phyloP scores from a whole-genome alignment of 2,113 vertebrate species.

The Solea solea region DNA sequence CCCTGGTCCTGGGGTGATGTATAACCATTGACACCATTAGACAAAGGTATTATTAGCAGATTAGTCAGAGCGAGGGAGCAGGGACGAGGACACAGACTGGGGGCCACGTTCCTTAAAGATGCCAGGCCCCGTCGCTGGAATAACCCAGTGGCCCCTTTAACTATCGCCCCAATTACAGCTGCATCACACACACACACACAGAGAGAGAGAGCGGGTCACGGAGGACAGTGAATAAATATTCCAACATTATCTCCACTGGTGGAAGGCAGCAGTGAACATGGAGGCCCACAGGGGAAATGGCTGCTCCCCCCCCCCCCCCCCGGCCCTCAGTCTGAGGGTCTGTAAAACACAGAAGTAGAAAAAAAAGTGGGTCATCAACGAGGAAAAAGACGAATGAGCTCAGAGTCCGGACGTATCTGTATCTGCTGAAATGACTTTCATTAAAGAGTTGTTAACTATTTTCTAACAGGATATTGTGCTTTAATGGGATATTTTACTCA shows the following conservation, averaged over 20 bases:
- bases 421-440: too few species aligned
- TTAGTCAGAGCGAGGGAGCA: constrained; percentile 77
- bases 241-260: constrained; percentile 86
- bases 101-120: constrained; percentile 69
- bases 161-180: constrained; percentile 85
- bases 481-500: too few species aligned
- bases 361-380: constrained; percentile 45
- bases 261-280: constrained; percentile 59
- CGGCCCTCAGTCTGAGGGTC: constrained; percentile 83
- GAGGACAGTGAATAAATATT: constrained; percentile 91
- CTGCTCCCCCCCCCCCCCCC: neutral
- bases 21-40: constrained; percentile 85
- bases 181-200: constrained; percentile 46
- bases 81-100: constrained; percentile 31
- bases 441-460: too few species aligned
- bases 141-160: constrained; percentile 77
- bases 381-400: constrained; percentile 1
- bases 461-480: too few species aligned
- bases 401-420: neutral
- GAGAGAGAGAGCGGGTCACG: constrained; percentile 70
- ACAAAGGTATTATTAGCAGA: constrained; percentile 86
- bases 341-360: constrained; percentile 61
- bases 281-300: constrained; percentile 53
- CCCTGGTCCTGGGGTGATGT: constrained; percentile 67
- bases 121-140: constrained; percentile 66